Evolutionary conservation across 2,888 invertebrate species (phyloP).

Genomic region (Ectemnius cavifrons): DNA sequence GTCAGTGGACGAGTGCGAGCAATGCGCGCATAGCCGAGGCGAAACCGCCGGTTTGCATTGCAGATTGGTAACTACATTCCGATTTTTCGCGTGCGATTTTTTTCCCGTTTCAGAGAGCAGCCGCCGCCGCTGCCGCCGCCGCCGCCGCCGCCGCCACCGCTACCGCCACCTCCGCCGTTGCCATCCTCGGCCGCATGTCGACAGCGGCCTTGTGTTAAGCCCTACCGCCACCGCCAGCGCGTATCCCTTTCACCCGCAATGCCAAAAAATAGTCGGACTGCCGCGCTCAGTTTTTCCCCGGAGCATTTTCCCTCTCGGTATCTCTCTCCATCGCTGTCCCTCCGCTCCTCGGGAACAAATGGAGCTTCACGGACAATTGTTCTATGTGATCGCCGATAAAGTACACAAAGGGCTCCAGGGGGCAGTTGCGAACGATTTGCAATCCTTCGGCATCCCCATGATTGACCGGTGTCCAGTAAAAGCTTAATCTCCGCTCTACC

Average conservation of each 20-base stretch:
- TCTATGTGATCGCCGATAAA: too few relatives aligned
- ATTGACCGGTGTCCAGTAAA: too few relatives aligned
- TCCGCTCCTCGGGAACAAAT: too few relatives aligned
- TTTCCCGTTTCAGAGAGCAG: slow-evolving; percentile 36
- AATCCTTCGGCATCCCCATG: too few relatives aligned
- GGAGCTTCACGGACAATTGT: too few relatives aligned
- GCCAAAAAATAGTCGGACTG: slow-evolving; percentile 30
- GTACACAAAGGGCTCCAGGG: too few relatives aligned
- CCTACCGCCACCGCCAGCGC: too few relatives aligned
- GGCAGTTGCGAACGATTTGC: too few relatives aligned
- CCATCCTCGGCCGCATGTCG: neutral
- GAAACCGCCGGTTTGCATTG: slow-evolving; percentile 69
- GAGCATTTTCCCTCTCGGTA: neutral
- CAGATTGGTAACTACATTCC: slow-evolving; percentile 69
- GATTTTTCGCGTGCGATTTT: slow-evolving; percentile 64
- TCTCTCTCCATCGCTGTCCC: too few relatives aligned
- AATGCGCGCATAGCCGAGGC: slow-evolving; percentile 55
- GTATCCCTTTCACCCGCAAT: slow-evolving; percentile 27
- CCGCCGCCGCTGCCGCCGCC: slow-evolving; percentile 6
- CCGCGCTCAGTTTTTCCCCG: slow-evolving; percentile 15
- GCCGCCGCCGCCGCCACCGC: neutral
- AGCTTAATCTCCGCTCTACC: too few relatives aligned
- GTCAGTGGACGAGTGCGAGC: neutral
- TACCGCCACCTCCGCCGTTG: neutral
- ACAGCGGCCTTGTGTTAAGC: too few relatives aligned